Base-by-base conservation (phyloP, 1,140 invertebrate genomes). In the Drosophila tristis region DNA sequence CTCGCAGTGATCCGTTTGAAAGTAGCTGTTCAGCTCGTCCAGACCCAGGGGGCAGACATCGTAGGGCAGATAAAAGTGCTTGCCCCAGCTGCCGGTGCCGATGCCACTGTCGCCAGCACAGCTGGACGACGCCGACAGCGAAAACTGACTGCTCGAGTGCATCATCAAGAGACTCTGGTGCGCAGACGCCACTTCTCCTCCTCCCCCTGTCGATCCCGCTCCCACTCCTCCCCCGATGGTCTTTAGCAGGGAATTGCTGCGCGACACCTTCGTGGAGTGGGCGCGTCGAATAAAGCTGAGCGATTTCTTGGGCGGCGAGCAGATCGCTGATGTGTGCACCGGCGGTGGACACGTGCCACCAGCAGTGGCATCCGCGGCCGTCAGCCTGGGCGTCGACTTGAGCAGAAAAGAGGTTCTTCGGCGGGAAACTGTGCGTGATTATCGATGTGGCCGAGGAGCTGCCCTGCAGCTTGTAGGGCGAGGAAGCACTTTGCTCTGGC, bases 221-320 rank as follows among this genome's bases (percentile, higher is more conserved):
- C 15, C 39, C 0, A n/a, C 11, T n/a, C 48, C 57, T 0, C 81
- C 64, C 5, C 48, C 61, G 80, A 93, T 86, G 72, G 93, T 93
- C 42, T 94, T 92, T 7, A 94, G 79, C 51, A 94, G 78, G 1
- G 94, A 94, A 79, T 94, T 95, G 75, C 95, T 96, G 56, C 95
- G 93, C 0, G 94, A 94, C 13, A 96, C 81, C 89, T 96, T 96
- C 1, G 95, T 95, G 72, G 95, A 96, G 75, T 96, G 94, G 2
- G 95, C 95, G 44, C 95, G 92, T 6, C 95, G 92, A 65, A 96
- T 95, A 43, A 94, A 94, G 84, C 93, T 94, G 0, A 94, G 81
- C 15, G 93, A 93, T 78, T 93, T 94, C 39, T 93, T 93, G 5
- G 93, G 91, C 13, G 91, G 91, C 35, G 91, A 91, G 16, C 65